Conservation (phyloP, 2,797 vertebrate genomes). For the Selene dorsalis region DNA sequence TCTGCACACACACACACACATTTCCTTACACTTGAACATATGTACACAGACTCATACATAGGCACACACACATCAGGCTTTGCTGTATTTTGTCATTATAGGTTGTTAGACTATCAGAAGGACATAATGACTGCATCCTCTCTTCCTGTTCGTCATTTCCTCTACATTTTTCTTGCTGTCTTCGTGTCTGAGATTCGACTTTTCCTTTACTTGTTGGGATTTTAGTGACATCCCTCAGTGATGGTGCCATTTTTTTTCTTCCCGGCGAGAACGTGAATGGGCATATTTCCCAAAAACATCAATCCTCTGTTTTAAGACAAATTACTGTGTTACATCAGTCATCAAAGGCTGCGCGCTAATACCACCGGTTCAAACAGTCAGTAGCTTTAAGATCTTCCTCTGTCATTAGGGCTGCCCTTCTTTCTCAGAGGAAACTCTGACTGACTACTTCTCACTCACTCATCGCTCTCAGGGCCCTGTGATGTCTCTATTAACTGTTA, state of each 20-base stretch:
- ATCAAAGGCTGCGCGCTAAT: background rate
- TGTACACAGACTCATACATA: constrained; percentile 28
- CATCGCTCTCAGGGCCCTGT: constrained; percentile 54
- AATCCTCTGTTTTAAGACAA: background rate
- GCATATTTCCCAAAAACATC: background rate
- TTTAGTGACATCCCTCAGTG: background rate
- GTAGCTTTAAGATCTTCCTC: constrained; percentile 46
- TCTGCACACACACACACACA: constrained; percentile 32
- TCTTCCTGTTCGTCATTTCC: constrained; percentile 39
- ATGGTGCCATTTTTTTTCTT: background rate
- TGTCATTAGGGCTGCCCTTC: constrained; percentile 56
- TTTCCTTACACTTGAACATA: constrained; percentile 3
- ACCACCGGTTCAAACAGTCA: constrained; percentile 9
- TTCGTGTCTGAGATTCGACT: background rate
- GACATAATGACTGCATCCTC: constrained; percentile 38
- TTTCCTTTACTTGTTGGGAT: background rate
- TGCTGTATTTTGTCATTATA: constrained; percentile 44
- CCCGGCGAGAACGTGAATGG: background rate
- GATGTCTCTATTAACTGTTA: constrained; percentile 73
- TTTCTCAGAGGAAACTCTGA: constrained; percentile 74
- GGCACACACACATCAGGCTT: constrained; percentile 17
- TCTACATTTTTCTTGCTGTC: background rate
- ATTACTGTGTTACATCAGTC: background rate
- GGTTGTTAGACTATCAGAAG: constrained; percentile 34
- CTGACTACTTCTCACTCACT: constrained; percentile 69